Evolutionary conservation across 2,888 invertebrate species (phyloP), one percentile per base, ranked within the genome.

Genomic region (Polyommatus iphigenia): DNA sequence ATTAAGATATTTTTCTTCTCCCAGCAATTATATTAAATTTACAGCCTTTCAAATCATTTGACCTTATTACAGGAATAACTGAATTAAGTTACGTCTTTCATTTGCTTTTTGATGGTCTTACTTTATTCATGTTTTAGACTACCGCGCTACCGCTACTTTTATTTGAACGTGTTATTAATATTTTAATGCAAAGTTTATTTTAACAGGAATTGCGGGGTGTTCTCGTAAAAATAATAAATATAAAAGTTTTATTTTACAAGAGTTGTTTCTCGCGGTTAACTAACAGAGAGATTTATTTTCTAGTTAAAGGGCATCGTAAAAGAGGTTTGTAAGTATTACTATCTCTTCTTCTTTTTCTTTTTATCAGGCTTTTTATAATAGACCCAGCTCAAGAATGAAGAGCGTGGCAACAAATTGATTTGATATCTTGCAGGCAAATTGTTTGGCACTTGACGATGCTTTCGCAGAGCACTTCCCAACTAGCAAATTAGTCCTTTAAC

Each of bases 1-100:
- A 89, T 89, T 87, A 88, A 89, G 88, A 88, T 87, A 88, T 89
- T 90, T 88, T 90, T 89, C 86, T 90, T 88, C 83, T 83, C 84
- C 83, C 81, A 83, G 82, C 86, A 90, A 90, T 90, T 89, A 89
- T 88, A 89, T 89, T 87, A 88, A 87, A 88, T 84, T 85, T 85
- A 85, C 83, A 84, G 81, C 84, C 83, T 81, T 85, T 85, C 84
- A 85, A 87, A 82, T 82, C 82, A 85, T 86, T 83, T 82, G 79
- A 83, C 82, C 80, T 81, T 77, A 87, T 87, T 86, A 85, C 84
- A 86, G 83, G 83, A 84, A 85, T 83, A 81, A 86, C 83, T 83
- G 84, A 84, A 85, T 84, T 80, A 84, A 84, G 82, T 85, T 81
- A 81, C 81, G 81, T 79, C 79, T 82, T 82, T 83, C 83, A 81